Evolutionary conservation across 1,140 invertebrate genomes (phyloP).

Genomic region (Drosophila chauvacae): DNA sequence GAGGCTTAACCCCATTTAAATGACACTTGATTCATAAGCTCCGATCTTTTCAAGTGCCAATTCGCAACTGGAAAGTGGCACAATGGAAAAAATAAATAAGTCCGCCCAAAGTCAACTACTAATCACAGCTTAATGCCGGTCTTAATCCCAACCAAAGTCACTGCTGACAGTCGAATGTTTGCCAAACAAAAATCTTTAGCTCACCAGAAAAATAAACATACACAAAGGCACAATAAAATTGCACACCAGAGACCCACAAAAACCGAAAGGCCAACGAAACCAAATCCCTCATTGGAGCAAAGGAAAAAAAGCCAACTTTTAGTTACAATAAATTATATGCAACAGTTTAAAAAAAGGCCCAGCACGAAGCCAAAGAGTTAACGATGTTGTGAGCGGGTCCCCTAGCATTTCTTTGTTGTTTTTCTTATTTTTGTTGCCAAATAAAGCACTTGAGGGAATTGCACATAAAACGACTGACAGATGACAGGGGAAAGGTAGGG

Average conservation of each 20-base stretch:
- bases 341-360: conserved; percentile 63
- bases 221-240: conserved; percentile 61
- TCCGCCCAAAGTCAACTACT: conserved; percentile 66
- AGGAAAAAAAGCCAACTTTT: conserved; percentile 46
- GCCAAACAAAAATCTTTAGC: conserved; percentile 58
- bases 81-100: conserved; percentile 16
- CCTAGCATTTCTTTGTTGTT: conserved; percentile 16
- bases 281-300: conserved; percentile 27
- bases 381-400: conserved; percentile 55
- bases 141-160: conserved; percentile 70
- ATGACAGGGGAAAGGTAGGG: conserved; percentile 28
- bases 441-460: conserved; percentile 83
- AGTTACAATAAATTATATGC: conserved; percentile 84
- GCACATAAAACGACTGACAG: conserved; percentile 74
- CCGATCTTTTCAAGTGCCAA: conserved; percentile 13
- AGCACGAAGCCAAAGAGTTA: conserved; percentile 59
- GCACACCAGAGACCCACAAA: conserved; percentile 75
- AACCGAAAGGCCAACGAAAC: conserved; percentile 26
- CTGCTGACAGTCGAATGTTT: conserved; percentile 69
- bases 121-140: conserved; percentile 73
- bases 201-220: conserved; percentile 33
- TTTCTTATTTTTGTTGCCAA: conserved; percentile 49
- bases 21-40: conserved; percentile 13
- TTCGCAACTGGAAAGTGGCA: neutral
- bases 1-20: conserved; percentile 28